These are phyloP conservation scores for Beris morrisii DNA, from an alignment of 2,888 invertebrate genomes.

Conservation along the genomic window DNA sequence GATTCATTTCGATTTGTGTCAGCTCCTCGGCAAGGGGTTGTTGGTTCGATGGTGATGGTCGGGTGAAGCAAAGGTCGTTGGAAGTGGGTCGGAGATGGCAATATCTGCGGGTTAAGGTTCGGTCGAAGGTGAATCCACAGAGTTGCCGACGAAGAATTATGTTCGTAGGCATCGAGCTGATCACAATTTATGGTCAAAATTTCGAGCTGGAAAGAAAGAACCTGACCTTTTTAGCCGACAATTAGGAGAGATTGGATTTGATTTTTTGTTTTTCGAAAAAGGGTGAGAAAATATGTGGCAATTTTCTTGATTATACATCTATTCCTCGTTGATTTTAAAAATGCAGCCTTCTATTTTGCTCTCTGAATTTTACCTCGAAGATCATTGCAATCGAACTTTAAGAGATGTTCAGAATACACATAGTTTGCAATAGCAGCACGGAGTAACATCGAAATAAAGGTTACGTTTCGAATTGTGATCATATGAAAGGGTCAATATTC, in stretches of 20 bases:
- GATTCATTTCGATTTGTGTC: constrained; percentile 20
- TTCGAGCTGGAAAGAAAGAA: constrained; percentile 10
- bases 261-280: constrained; percentile 1
- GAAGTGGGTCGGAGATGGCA: neutral
- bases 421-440: no score
- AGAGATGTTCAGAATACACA: no score
- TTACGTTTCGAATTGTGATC: no score
- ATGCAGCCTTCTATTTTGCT: no score
- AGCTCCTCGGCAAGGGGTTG: neutral
- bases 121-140: neutral
- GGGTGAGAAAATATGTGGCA: no score
- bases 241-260: constrained; percentile 1
- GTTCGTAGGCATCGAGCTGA: constrained; percentile 20
- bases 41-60: constrained; percentile 14
- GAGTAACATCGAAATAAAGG: no score
- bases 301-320: no score
- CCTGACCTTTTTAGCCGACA: neutral
- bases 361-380: no score
- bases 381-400: no score
- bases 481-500: no score
- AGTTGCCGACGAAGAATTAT: constrained; percentile 11
- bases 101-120: neutral
- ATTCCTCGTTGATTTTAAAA: no score
- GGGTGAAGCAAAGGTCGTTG: neutral
- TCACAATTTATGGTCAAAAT: constrained; percentile 27